These are phyloP conservation scores for Erebia ligea DNA, from an alignment of 2,888 invertebrate species.

Conservation along the genomic window DNA sequence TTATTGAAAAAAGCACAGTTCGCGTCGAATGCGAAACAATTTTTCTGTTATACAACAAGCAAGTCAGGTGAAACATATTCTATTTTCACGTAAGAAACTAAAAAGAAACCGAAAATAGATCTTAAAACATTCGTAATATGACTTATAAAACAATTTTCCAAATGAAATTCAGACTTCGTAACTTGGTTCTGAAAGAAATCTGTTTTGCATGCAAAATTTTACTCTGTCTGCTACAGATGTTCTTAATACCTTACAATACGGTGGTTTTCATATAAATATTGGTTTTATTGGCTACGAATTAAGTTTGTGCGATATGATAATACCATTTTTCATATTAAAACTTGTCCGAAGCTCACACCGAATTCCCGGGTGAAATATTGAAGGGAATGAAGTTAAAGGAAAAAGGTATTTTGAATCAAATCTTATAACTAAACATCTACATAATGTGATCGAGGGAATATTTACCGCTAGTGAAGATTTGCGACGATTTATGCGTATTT, in stretches of 20 bases:
- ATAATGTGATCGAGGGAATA: slow-evolving; percentile 8
- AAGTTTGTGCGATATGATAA: slow-evolving; percentile 64
- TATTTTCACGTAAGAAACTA: slow-evolving; percentile 29
- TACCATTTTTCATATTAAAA: slow-evolving; percentile 82
- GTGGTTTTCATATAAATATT: slow-evolving; percentile 24
- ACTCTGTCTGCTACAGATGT: not conserved
- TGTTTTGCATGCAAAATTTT: slow-evolving; percentile 19
- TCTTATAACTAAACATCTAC: slow-evolving; percentile 33
- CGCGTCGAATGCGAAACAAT: slow-evolving; percentile 62
- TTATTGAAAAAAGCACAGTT: slow-evolving; percentile 59
- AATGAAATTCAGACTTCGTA: slow-evolving; percentile 28
- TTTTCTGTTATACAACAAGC: slow-evolving; percentile 58
- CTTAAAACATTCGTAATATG: slow-evolving; percentile 34
- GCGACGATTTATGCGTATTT: not conserved
- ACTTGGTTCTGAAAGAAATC: slow-evolving; percentile 36
- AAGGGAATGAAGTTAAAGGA: slow-evolving; percentile 43
- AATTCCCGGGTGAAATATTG: slow-evolving; percentile 48
- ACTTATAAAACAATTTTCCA: slow-evolving; percentile 44
- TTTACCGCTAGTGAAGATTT: not conserved
- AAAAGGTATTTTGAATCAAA: slow-evolving; percentile 38
- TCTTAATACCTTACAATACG: slow-evolving; percentile 35
- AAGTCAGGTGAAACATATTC: slow-evolving; percentile 53
- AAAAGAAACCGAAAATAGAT: slow-evolving; percentile 38
- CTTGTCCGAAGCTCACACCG: slow-evolving; percentile 54
- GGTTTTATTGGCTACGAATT: slow-evolving; percentile 25